A percentile compares a stretch with the other conserved stretches of the same genome.
These are phyloP conservation scores for Actias luna DNA, from an alignment of 2,888 invertebrate species.

Conservation along the genomic window DNA sequence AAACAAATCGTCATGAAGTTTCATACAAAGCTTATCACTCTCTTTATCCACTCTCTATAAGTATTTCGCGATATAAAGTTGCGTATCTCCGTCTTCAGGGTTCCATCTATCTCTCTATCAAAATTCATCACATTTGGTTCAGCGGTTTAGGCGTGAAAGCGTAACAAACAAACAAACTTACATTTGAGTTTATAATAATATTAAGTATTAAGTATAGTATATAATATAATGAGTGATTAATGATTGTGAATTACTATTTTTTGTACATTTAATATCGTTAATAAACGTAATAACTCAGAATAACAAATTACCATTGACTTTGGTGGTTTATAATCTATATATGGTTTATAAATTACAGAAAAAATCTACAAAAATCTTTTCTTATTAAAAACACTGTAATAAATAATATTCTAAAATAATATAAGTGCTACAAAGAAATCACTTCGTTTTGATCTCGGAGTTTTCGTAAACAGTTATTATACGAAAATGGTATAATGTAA, in stretches of 20 bases:
- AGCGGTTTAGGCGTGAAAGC: no score
- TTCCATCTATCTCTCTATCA: no score
- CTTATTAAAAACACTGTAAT: neutral
- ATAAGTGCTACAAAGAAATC: conserved; percentile 13
- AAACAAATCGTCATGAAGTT: no score
- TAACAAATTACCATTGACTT: neutral
- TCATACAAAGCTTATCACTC: no score
- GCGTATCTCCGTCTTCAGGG: no score
- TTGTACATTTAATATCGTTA: neutral
- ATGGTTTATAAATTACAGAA: neutral
- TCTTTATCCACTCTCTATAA: no score
- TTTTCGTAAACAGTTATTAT: conserved; percentile 24
- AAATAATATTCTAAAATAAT: conserved; percentile 13
- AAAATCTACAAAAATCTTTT: neutral
- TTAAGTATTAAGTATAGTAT: no score
- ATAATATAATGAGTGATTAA: neutral
- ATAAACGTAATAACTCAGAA: neutral
- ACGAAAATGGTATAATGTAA: conserved; percentile 14
- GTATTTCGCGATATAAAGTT: no score
- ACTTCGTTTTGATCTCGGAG: conserved; percentile 25
- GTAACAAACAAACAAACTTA: no score
- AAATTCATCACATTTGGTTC: no score
- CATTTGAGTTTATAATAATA: no score
- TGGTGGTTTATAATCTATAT: neutral
- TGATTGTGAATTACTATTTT: neutral